These are phyloP conservation scores for Silurus glanis DNA, from an alignment of 2,113 vertebrate species.

Conservation along the genomic window DNA sequence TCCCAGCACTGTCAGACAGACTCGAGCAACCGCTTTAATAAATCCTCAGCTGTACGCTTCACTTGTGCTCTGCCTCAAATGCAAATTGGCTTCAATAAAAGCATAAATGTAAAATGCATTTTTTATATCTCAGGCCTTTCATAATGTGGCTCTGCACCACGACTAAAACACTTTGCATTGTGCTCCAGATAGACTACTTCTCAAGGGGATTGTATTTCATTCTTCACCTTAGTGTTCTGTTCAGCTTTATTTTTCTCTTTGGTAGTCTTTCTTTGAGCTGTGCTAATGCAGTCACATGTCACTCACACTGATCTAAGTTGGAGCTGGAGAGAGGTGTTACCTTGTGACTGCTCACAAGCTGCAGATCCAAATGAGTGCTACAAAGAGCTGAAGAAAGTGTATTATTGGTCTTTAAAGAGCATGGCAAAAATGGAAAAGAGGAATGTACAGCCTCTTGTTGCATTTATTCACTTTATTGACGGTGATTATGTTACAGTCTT, in stretches of 20 bases:
- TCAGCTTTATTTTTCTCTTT: conserved; percentile 38
- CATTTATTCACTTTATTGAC: not conserved
- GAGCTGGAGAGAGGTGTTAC: conserved; percentile 57
- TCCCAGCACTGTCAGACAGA: not conserved
- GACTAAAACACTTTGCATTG: conserved; percentile 8
- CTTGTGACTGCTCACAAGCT: conserved; percentile 63
- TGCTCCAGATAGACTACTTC: not conserved
- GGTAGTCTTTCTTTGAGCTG: conserved; percentile 50
- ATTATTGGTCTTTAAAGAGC: not conserved
- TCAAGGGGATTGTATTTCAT: conserved; percentile 22
- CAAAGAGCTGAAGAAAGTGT: not conserved
- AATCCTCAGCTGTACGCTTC: not conserved
- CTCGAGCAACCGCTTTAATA: not conserved
- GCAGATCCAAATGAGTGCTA: not conserved
- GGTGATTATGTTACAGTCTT: not conserved
- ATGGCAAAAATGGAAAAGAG: not conserved
- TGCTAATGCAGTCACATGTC: conserved; percentile 74
- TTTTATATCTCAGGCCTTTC: not conserved
- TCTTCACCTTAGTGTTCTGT: conserved; percentile 33
- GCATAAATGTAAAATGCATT: not conserved
- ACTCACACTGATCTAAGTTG: conserved; percentile 65
- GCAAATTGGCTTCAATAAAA: not conserved
- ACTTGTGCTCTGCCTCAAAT: not conserved
- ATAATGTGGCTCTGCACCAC: not conserved
- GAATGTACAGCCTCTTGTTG: not conserved